Evolutionary conservation across 2,113 vertebrate genomes (phyloP).

Genomic region (Pterocles gutturalis): DNA sequence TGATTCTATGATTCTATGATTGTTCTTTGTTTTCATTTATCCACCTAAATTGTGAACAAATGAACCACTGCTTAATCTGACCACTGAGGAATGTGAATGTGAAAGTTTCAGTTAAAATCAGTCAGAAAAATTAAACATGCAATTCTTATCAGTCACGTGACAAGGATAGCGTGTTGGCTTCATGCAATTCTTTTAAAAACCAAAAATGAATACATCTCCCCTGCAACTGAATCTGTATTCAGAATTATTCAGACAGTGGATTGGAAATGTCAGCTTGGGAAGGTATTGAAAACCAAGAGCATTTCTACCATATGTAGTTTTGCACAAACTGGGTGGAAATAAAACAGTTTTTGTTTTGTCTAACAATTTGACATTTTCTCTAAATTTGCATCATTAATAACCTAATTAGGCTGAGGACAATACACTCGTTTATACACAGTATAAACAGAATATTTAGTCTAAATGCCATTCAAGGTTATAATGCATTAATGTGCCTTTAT

Average conservation of each 20-base stretch:
- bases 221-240: fast-evolving
- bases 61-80: not conserved
- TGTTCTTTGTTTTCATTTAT: not conserved
- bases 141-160: not conserved
- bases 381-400: not conserved
- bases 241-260: not conserved
- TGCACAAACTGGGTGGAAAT: not conserved
- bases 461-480: not conserved
- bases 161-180: not conserved
- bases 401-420: not conserved
- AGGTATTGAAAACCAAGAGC: not conserved
- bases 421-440: not conserved
- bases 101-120: not conserved
- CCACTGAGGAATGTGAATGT: not conserved
- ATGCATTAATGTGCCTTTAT: not conserved
- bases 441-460: not conserved
- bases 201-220: not conserved
- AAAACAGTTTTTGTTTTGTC: not conserved
- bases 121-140: not conserved
- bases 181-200: not conserved
- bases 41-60: not conserved
- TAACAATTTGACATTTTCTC: not conserved
- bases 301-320: not conserved
- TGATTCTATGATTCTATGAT: no score
- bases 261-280: not conserved